phyloP scores from a whole-genome alignment of 2,797 vertebrate species.

The Gambusia yucatana region DNA sequence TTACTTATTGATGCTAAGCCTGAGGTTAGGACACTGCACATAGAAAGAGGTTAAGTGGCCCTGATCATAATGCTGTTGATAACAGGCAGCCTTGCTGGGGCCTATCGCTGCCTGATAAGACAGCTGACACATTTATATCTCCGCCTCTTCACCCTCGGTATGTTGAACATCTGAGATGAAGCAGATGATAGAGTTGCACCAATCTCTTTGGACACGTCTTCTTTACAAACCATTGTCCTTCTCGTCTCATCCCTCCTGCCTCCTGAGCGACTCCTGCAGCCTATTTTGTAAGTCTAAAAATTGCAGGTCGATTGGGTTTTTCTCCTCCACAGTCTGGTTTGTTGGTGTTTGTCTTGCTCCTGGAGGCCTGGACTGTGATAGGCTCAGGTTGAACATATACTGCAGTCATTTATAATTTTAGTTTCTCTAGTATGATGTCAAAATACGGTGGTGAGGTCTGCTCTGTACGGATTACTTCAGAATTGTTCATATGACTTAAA shows the following conservation, averaged over 20 bases:
- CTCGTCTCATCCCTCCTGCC: constrained; percentile 29
- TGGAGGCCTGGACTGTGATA: constrained; percentile 45
- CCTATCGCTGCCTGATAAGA: constrained; percentile 20
- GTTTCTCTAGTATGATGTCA: background rate
- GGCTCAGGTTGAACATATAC: constrained; percentile 63
- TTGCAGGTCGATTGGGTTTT: constrained; percentile 65
- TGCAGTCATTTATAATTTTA: background rate
- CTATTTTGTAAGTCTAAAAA: constrained; percentile 57
- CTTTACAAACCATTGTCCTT: constrained; percentile 28
- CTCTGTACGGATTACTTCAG: background rate
- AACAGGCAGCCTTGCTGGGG: constrained; percentile 20
- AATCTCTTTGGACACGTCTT: constrained; percentile 37
- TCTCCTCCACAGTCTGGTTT: constrained; percentile 33
- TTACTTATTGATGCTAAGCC: constrained; percentile 78
- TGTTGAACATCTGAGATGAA: constrained; percentile 31
- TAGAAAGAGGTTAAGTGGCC: constrained; percentile 66
- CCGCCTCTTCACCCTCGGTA: constrained; percentile 27
- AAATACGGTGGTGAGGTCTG: background rate
- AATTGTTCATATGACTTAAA: background rate
- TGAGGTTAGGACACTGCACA: constrained; percentile 25
- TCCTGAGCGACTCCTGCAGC: constrained; percentile 30
- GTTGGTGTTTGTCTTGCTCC: constrained; percentile 41
- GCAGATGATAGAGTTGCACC: constrained; percentile 54
- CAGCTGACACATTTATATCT: constrained; percentile 22
- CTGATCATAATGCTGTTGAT: constrained; percentile 33